Conservation (phyloP, 2,113 vertebrate genomes). For the Scomber scombrus region DNA sequence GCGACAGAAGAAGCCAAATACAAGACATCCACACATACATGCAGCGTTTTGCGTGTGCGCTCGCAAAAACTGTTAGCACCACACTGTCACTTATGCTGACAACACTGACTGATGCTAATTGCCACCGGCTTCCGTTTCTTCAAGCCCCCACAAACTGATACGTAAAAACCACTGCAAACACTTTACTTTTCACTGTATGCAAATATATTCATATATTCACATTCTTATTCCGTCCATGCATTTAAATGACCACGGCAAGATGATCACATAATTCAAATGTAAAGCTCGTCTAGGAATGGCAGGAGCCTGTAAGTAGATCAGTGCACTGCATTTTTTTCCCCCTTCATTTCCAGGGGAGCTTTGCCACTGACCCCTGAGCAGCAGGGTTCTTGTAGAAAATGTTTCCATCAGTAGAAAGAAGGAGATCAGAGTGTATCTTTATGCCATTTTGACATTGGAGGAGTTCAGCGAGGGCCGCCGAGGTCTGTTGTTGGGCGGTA, state of each 20-base stretch:
- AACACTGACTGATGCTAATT: slow-evolving; percentile 49
- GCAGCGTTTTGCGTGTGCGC: background rate
- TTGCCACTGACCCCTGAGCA: slow-evolving; percentile 65
- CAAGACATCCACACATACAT: slow-evolving; percentile 2
- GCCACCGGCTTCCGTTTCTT: slow-evolving; percentile 31
- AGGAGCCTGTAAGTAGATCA: slow-evolving; percentile 15
- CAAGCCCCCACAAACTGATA: slow-evolving; percentile 29
- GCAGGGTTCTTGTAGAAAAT: slow-evolving; percentile 60
- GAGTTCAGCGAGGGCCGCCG: slow-evolving; percentile 48
- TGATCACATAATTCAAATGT: slow-evolving; percentile 67
- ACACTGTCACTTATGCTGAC: slow-evolving; percentile 16
- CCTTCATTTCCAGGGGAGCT: slow-evolving; percentile 8
- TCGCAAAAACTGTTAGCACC: slow-evolving; percentile 15
- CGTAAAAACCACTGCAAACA: slow-evolving; percentile 40
- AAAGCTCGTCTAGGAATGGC: background rate
- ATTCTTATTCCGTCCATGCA: slow-evolving; percentile 62
- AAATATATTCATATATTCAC: slow-evolving; percentile 74
- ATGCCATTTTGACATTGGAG: slow-evolving; percentile 69
- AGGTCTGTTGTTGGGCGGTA: slow-evolving; percentile 62
- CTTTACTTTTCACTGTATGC: slow-evolving; percentile 36
- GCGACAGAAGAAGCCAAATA: background rate
- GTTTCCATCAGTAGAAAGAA: slow-evolving; percentile 54
- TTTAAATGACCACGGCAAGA: slow-evolving; percentile 61
- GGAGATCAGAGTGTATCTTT: slow-evolving; percentile 69
- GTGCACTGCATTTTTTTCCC: background rate